phyloP scores from a whole-genome alignment of 2,888 invertebrate species.

The Diloba caeruleocephala region DNA sequence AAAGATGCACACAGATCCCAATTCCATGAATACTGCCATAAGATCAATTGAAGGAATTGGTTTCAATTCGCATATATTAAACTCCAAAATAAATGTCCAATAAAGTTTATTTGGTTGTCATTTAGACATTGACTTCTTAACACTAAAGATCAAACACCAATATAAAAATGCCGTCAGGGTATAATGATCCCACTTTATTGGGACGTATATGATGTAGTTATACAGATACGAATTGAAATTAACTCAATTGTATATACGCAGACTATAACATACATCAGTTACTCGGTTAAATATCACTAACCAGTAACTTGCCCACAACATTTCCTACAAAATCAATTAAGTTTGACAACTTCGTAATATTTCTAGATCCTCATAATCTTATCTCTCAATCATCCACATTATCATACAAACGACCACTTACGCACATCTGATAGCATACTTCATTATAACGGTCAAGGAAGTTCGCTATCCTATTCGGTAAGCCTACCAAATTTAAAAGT shows the following conservation, averaged over 20 bases:
- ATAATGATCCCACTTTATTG: no score
- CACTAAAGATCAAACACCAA: constrained; percentile 8
- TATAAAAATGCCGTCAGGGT: no score
- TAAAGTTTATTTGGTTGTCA: constrained; percentile 10
- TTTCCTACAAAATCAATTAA: constrained; percentile 18
- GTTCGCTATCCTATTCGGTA: constrained; percentile 5
- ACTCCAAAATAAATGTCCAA: no score
- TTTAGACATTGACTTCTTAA: constrained; percentile 7
- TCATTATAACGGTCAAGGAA: constrained; percentile 28
- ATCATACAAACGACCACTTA: constrained; percentile 36
- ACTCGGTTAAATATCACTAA: not conserved
- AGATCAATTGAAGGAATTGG: constrained; percentile 16
- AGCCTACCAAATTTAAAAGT: constrained; percentile 15
- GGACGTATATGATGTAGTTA: no score
- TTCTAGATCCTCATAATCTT: constrained; percentile 30
- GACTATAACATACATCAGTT: not conserved
- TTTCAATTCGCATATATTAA: not conserved
- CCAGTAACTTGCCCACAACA: not conserved
- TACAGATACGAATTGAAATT: not conserved
- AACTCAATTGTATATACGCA: no score
- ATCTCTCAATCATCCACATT: constrained; percentile 36
- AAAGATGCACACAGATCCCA: constrained; percentile 2
- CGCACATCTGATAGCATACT: constrained; percentile 17
- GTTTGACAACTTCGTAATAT: constrained; percentile 21
- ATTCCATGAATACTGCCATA: constrained; percentile 4